Evolutionary conservation across 2,797 vertebrate genomes (phyloP), one percentile per base, ranked within the genome.

Genomic region (Anguilla marmorata): DNA sequence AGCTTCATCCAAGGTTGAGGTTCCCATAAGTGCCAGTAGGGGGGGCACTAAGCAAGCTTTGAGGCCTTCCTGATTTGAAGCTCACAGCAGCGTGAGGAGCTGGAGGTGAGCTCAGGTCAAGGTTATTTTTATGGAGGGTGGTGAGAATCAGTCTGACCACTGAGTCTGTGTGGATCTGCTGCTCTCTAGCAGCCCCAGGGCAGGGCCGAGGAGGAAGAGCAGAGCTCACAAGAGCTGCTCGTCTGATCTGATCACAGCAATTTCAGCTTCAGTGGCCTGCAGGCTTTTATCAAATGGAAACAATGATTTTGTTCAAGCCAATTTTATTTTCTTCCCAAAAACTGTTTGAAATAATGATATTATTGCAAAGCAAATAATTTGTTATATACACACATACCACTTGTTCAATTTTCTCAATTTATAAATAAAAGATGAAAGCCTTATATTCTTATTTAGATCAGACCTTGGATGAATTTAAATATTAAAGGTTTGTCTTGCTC

Each of bases 1-100:
- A 37, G 79, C 41, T 41, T 37, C 74, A 21, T 33, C 74, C 14
- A 11, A 48, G 45, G 19, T 1, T 24, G 24, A 50, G n/a, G 50
- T 85, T 58, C n/a, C 84, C 33, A 1, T 85, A 21, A 37, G n/a
- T 33, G 60, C 56, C 84, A 66, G 84, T 58, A 85, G 84, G 58
- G 84, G 84, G 84, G 0, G 84, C 84, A 54, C 27, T 85, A 63
- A 7, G 37, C 33, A 37, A 41, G 21, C 33, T 3, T 80, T 80
- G 0, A 33, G 52, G 83, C 58, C 58, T 3, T 85, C 72, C 52
- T 58, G 19, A 60, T 60, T 11, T 85, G 52, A 27, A 19, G 52
- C 56, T n/a, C 83, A 56, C 16, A 33, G 84, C 27, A 37, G 84
- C 21, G 1, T 85, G 54, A 37, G 7, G 45, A 50, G 45, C 45